Evolutionary conservation across 2,113 vertebrate species (phyloP), one percentile per base, ranked within the genome.

Genomic region (Chionomys nivalis): DNA sequence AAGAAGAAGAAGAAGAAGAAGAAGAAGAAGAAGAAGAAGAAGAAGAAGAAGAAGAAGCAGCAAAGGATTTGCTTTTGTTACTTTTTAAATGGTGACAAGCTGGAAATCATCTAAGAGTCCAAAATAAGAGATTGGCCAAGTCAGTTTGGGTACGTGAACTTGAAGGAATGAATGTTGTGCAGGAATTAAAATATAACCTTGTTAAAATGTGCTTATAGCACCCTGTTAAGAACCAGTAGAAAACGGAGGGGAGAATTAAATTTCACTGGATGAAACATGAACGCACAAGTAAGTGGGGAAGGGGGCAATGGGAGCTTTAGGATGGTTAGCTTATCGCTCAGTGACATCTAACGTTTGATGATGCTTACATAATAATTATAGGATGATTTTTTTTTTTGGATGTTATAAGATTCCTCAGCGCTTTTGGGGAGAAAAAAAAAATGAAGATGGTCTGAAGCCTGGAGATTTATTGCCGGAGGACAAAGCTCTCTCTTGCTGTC

Each of bases 181-280:
- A 49, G 90, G 39, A 95, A 76, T 94, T 87, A 93, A 93, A 95
- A 93, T 49, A 86, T 44, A n/a, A 68, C 16, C 63, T 66, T 28
- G 49, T 55, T 86, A 92, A 93, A 95, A 36, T 86, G 63, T 26
- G 21, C 47, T 88, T 72, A 8, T 65, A 81, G 55, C 55, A 61
- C 4, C 61, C 70, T 39, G n/a, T 93, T 82, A 63, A 44, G 76
- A 79, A 39, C 31, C 52, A 21, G 77, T 31, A 47, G 70, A 49
- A 33, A 58, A 31, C 33, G 81, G 86, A 52, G 26, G 9, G 44
- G 36, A 81, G 39, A 93, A 66, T 58, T 89, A 9, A 2, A 73
- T 58, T 92, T 85, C 65, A 16, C 28, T 26, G 16, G 6, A n/a
- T 66, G 79, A 90, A 65, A 77, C 19, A 21, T 11, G 36, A 44